Percentiles rank a stretch among this genome's conserved stretches.
phyloP scores from a whole-genome alignment of 2,797 vertebrate species.

The Myiothlypis chrysogaster region DNA sequence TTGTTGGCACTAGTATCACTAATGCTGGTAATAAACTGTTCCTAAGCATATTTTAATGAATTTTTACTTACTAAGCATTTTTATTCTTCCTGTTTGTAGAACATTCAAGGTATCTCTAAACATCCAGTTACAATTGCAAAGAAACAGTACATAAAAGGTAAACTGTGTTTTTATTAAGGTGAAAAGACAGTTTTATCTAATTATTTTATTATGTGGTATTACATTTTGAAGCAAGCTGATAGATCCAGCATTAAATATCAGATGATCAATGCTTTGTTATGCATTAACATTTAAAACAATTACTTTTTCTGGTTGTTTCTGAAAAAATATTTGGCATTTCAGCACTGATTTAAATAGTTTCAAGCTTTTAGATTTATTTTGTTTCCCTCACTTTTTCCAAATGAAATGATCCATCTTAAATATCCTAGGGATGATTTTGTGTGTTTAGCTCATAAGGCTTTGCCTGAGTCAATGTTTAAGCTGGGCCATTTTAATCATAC shows the following conservation, averaged over 20 bases:
- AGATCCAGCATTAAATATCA: neutral
- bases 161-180: neutral
- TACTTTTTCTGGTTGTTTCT: neutral
- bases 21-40: neutral
- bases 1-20: neutral
- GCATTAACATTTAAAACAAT: neutral
- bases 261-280: neutral
- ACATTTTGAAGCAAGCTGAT: neutral
- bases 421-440: neutral
- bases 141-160: conserved; percentile 81
- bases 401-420: neutral
- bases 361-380: neutral
- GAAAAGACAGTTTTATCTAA: neutral
- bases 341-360: neutral
- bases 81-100: conserved; percentile 75
- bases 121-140: conserved; percentile 83
- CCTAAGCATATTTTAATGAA: neutral
- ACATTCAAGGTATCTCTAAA: conserved; percentile 91
- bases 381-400: neutral
- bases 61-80: neutral
- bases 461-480: neutral
- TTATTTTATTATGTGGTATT: neutral
- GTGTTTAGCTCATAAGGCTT: neutral
- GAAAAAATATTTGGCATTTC: neutral
- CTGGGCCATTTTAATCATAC: neutral